Base-by-base conservation (phyloP, 2,888 invertebrate species). In the Nephrotoma flavescens region DNA sequence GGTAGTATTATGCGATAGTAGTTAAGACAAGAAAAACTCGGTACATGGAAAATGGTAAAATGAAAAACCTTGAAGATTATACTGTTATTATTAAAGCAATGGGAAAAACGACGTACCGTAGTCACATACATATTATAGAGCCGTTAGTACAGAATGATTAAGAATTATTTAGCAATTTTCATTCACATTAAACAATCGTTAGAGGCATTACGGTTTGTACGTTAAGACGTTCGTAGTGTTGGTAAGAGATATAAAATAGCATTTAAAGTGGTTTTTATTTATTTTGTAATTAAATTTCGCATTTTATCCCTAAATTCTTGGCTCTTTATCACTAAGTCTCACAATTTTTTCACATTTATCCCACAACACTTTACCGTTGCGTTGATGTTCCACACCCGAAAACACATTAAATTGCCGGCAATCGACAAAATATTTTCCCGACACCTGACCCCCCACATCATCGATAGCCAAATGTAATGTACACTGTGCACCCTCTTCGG, bases 271-370 rank as follows among this genome's bases (percentile, higher is more conserved):
- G 31, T 3, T 31, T 1, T 31, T 31, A 31, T 31, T 31, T 31
- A 31, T 31, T 31, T 31, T 3, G 31, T 31, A 31, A 31, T 31
- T 31, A 2, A 31, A 31, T 31, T 19, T 19, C 19, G 19, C 19
- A 19, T 19, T 19, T 19, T 19, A 19, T 19, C 19, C 19, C 19
- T 71, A 31, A 71, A 71, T 71, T 71, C 71, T 19, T 31, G 31
- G 71, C 71, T 71, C 71, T 1, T 31, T 9, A 11, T 31, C 31
- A 31, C 31, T 9, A 19, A 71, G 31, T 6, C 42, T 84, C 6
- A 84, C 84, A 42, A 84, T 84, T 41, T 42, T 84, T 42, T 84
- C 42, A 84, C 84, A 84, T n/a, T 84, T 84, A n/a, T 84, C 84
- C 84, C 84, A 84, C 9, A 84, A 84, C 15, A 41, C n/a, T 42